Evolutionary conservation across 2,888 invertebrate species (phyloP), one percentile per base, ranked within the genome.

Genomic region (Noctua comes): DNA sequence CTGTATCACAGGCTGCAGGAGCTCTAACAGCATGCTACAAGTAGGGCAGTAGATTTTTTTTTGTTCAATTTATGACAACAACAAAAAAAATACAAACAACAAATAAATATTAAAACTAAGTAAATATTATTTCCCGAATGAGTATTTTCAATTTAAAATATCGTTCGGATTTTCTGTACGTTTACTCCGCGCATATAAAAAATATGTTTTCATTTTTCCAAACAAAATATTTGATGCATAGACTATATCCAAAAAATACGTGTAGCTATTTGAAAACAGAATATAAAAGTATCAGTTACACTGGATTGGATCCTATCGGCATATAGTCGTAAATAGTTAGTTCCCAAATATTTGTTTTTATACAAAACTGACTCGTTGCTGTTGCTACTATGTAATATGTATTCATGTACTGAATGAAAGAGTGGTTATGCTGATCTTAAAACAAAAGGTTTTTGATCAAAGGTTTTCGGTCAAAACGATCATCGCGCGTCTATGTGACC

Each of bases 271-370:
- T 70, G 68, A 21, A 43, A 65, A 40, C 68, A 62, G 31, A 69
- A 65, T 68, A 69, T 68, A 82, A 82, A 77, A 77, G n/a, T 24
- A 36, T 2, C 18, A 16, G 57, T 65, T 48, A 70, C 57, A 27
- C 65, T 24, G 69, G 48, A 80, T 83, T 80, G 83, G 78, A 51
- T 77, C 11, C 48, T 43, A 36, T 83, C 21, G 36, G 13, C 21
- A n/a, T 36, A 24, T 21, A 43, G 43, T 59, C 43, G 57, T 80
- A 69, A 80, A 65, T 64, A 64, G 68, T 80, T 69, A 68, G 31
- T 68, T 80, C 36, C 11, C 48, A 48, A 82, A 69, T 69, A 65
- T 77, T 40, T 65, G 36, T 77, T 48, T 65, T 24, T 27, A 36
- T 57, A 21, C 65, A 77, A 82, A 57, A 43, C 31, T 31, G 68